Conservation (phyloP, 2,113 vertebrate species). For the Dascyllus trimaculatus region DNA sequence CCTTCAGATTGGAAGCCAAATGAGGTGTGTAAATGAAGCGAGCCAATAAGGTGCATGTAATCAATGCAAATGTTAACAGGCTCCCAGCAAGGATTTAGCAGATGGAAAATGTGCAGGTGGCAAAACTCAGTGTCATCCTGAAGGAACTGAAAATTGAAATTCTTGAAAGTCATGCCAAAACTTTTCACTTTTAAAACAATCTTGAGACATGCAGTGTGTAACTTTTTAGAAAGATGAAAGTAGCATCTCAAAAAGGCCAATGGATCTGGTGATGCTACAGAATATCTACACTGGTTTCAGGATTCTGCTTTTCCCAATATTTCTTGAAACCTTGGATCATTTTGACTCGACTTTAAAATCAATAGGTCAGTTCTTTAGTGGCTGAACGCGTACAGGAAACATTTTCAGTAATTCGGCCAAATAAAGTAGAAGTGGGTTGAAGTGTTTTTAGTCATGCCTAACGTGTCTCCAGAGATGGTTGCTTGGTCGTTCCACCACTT, state of each 20-base stretch:
- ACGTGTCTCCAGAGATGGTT: neutral
- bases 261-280: too few species aligned
- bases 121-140: neutral
- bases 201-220: too few species aligned
- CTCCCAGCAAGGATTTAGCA: conserved; percentile 7
- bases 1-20: conserved; percentile 3
- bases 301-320: too few species aligned
- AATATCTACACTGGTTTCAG: too few species aligned
- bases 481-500: neutral
- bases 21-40: conserved; percentile 6
- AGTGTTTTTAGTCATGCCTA: neutral
- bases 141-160: neutral
- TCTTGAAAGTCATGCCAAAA: neutral
- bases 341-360: too few species aligned
- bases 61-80: conserved; percentile 1
- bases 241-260: too few species aligned
- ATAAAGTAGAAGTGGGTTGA: neutral
- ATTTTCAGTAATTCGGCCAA: neutral
- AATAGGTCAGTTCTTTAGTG: too few species aligned
- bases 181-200: neutral
- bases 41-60: conserved; percentile 4
- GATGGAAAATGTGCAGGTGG: conserved; percentile 15
- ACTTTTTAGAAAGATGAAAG: too few species aligned
- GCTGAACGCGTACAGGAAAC: neutral
- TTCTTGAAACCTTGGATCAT: too few species aligned